Base-by-base conservation (phyloP, 2,888 invertebrate genomes). In the Celastrina argiolus region DNA sequence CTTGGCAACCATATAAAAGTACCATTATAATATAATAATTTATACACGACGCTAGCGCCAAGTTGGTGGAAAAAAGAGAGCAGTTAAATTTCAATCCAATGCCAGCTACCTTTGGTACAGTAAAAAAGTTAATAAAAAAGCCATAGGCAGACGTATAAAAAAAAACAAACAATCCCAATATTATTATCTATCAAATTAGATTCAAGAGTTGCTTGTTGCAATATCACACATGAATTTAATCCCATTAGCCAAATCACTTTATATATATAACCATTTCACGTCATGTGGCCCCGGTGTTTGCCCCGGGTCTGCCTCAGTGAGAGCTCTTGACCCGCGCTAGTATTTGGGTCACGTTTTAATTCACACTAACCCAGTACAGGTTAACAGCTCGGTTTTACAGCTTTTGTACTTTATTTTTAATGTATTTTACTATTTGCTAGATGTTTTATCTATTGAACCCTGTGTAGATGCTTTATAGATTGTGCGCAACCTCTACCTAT, bases 301-400 rank as follows among this genome's bases (percentile, higher is more conserved):
- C 51, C 22, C 51, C 22, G 51, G 51, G 51, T 51, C 22, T 51
- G 51, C 22, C 22, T 8, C 22, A 26, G 22, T 26, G 26, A 51
- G 26, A 26, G 28, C 58, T 31, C 58, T 58, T 16, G 58, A 58
- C 58, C 58, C 58, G 58, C 56, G 22, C 22, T 10, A 26, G 31
- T 58, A 58, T 58, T 31, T 58, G 16, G 58, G 58, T 58, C 58
- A 58, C n/a, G 58, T 58, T 58, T 58, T 58, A 58, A 31, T 58
- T 31, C 58, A 58, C 31, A 31, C 16, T 58, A 16, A 58, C 28
- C 16, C 58, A n/a, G 31, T 58, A 31, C 58, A n/a, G 28, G 16
- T 58, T 58, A 31, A n/a, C 58, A 31, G 31, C 1, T 8, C 2
- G 31, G n/a, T 58, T 58, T 31, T 58, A 58, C 58, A 51, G 22